Percentiles rank a stretch among this genome's conserved stretches.
phyloP scores from a whole-genome alignment of 2,797 vertebrate genomes.

The Eptatretus atami region DNA sequence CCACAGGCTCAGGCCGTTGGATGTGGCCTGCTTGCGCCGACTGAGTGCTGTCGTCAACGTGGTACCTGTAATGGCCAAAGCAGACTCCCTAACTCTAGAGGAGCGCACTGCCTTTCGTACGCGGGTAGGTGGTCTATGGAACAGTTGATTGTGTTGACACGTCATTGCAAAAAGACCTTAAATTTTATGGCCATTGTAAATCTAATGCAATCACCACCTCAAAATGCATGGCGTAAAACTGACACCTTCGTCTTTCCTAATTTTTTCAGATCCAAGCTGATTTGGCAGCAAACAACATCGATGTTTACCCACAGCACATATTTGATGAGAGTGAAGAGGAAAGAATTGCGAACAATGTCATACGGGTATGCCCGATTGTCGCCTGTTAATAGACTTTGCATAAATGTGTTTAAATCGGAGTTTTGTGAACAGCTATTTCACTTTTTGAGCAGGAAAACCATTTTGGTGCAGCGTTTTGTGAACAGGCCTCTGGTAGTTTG shows the following conservation, averaged over 20 bases:
- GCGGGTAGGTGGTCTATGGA: slow-evolving; percentile 20
- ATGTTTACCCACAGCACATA: slow-evolving; percentile 48
- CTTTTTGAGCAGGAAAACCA: no score
- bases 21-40: slow-evolving; percentile 58
- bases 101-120: slow-evolving; percentile 54
- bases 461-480: no score
- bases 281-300: slow-evolving; percentile 32
- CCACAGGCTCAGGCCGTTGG: slow-evolving; percentile 47
- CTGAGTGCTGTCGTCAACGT: slow-evolving; percentile 56
- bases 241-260: no score
- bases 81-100: slow-evolving; percentile 62
- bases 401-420: no score
- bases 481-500: no score
- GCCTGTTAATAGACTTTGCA: no score
- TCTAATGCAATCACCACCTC: no score
- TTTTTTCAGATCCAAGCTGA: slow-evolving; percentile 43
- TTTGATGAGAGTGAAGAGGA: slow-evolving; percentile 48
- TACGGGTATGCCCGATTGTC: slow-evolving; percentile 25
- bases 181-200: no score
- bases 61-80: slow-evolving; percentile 64
- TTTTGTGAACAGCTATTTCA: no score
- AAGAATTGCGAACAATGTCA: slow-evolving; percentile 32
- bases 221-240: no score
- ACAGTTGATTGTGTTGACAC: no score
- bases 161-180: no score